These are phyloP conservation scores for Cephus cinctus DNA, from an alignment of 1,140 invertebrate genomes.

Conservation along the genomic window DNA sequence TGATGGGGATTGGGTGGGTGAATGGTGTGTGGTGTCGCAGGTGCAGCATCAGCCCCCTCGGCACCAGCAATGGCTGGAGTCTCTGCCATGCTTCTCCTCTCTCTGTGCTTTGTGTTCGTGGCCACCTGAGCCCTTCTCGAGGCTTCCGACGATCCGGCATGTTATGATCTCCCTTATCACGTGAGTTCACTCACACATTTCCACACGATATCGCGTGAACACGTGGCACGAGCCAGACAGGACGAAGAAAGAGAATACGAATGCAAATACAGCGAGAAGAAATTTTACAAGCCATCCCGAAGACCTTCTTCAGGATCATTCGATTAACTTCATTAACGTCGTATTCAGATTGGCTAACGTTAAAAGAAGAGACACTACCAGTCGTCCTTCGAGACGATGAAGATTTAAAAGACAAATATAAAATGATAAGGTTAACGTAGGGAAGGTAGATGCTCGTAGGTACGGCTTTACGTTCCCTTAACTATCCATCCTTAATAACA, in stretches of 20 bases:
- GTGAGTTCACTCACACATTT: slow-evolving; percentile 54
- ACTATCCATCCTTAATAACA: slow-evolving; percentile 2
- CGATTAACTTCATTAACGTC: too few relatives aligned
- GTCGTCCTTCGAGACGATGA: too few relatives aligned
- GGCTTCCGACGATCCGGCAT: slow-evolving; percentile 53
- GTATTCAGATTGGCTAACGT: too few relatives aligned
- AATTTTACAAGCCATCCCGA: not conserved
- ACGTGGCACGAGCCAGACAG: not conserved
- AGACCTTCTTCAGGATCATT: not conserved
- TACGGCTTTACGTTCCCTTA: not conserved
- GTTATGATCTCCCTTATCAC: slow-evolving; percentile 54
- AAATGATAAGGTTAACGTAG: too few relatives aligned
- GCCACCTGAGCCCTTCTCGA: slow-evolving; percentile 54
- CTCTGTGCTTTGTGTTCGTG: slow-evolving; percentile 59
- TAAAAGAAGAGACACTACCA: too few relatives aligned
- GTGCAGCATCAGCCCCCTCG: slow-evolving; percentile 52
- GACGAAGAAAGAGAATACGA: not conserved
- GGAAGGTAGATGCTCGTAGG: too few relatives aligned
- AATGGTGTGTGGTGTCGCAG: slow-evolving; percentile 54
- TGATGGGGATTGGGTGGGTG: slow-evolving; percentile 42
- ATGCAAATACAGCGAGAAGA: too few relatives aligned
- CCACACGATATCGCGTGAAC: slow-evolving; percentile 32
- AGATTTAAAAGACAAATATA: too few relatives aligned
- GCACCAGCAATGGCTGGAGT: slow-evolving; percentile 51
- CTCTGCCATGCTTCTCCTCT: slow-evolving; percentile 57